Base-by-base conservation (phyloP, 2,113 vertebrate genomes). In the Oreochromis niloticus region DNA sequence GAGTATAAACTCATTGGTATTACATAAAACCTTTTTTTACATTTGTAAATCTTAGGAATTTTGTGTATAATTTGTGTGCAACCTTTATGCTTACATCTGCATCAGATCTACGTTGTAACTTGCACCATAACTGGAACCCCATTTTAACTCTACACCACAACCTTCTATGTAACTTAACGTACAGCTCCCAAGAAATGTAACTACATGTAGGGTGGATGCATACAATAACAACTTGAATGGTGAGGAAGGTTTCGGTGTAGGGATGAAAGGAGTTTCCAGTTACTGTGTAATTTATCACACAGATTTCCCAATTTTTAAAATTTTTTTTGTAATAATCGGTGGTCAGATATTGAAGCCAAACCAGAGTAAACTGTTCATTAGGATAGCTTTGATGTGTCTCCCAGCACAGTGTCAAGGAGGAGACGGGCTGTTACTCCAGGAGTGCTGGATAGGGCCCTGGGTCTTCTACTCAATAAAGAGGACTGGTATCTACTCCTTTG, bases 111-210 rank as follows among this genome's bases (percentile, higher is more conserved):
- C 6, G 0, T n/a, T 63, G 32, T 63, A 63, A 63, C 17, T 63
- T 63, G 2, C 6, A 17, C 9, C 59, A 4, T 63, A 63, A 66
- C 61, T 36, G 0, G 61, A 61, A 61, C 5, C 5, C 16, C 30
- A 6, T 66, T 36, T 63, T 63, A 63, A 63, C 59, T 9, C 32
- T 36, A 36, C 9, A 34, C 32, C 6, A 2, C 32, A 63, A 7
- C 17, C 59, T 63, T 36, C 59, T 36, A 36, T 1, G 0, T 11
- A 63, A 19, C 9, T 63, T 63, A 2, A 63, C 1, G 0, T 63
- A 63, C 6, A 36, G 9, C 59, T 63, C 59, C 32, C 9, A 63
- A 36, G 32, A 63, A 12, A 63, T 63, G 32, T 63, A 63, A 63
- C 17, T 63, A 12, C 59, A n/a, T 63, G 9, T 63, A 4, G 32